Evolutionary conservation across 1,140 invertebrate species (phyloP).

Genomic region (Geopemphigus sp.): DNA sequence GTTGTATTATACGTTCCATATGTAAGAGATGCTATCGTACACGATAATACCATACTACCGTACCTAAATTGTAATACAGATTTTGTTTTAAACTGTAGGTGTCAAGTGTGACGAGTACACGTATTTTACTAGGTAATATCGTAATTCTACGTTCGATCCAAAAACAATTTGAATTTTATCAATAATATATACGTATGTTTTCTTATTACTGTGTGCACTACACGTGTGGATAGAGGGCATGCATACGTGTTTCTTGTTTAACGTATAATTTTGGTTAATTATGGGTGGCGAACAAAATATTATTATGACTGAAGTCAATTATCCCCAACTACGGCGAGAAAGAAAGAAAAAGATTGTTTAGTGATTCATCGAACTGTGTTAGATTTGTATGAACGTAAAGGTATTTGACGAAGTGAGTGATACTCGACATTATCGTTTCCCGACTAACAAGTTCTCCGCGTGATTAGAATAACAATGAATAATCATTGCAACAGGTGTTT

Average conservation of each 20-base stretch:
- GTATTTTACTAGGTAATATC: background rate
- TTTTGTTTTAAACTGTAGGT: conserved; percentile 6
- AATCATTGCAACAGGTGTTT: conserved; percentile 2
- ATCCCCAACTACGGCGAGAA: no score
- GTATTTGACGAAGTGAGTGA: conserved; percentile 27
- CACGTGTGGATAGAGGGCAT: background rate
- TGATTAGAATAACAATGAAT: background rate
- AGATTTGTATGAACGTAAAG: background rate
- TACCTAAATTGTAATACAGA: no score
- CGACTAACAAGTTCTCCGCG: background rate
- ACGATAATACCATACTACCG: background rate
- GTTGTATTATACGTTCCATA: no score
- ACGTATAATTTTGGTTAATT: conserved; percentile 32
- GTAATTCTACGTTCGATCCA: background rate
- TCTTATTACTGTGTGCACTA: background rate
- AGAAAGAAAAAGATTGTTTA: background rate
- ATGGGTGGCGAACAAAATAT: conserved; percentile 15
- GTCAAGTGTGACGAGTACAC: background rate
- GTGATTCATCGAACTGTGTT: conserved; percentile 25
- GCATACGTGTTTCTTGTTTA: background rate
- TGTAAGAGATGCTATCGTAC: background rate
- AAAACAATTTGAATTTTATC: conserved; percentile 15
- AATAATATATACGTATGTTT: background rate
- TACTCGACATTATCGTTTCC: conserved; percentile 22
- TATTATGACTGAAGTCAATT: background rate